These are phyloP conservation scores for Rutpela maculata DNA, from an alignment of 2,888 invertebrate species.

Conservation along the genomic window DNA sequence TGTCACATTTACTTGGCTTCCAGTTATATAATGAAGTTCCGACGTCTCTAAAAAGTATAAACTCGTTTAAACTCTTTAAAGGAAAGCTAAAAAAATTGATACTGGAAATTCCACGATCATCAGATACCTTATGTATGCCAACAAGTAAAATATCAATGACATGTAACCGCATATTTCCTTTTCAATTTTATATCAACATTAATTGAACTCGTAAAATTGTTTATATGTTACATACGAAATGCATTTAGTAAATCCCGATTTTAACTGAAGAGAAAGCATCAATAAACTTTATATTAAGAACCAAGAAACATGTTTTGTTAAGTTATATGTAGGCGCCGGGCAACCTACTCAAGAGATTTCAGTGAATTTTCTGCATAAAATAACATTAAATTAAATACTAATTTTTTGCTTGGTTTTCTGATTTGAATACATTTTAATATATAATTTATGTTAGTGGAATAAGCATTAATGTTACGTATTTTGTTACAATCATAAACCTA, in stretches of 20 bases:
- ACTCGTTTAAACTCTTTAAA: too few relatives aligned
- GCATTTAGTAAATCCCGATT: not conserved
- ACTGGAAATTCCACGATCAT: too few relatives aligned
- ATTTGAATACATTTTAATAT: not conserved
- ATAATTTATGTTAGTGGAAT: not conserved
- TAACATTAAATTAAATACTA: too few relatives aligned
- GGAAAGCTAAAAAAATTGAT: too few relatives aligned
- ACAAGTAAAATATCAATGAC: constrained; percentile 2
- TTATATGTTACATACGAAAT: not conserved
- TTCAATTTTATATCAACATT: not conserved
- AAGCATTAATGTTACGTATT: not conserved
- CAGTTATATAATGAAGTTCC: too few relatives aligned
- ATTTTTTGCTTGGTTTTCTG: not conserved
- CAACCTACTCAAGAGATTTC: not conserved
- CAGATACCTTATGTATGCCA: constrained; percentile 1
- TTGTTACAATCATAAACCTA: not conserved
- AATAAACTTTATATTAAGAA: not conserved
- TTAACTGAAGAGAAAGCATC: not conserved
- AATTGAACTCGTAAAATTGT: not conserved
- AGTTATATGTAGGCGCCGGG: not conserved
- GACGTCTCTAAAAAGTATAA: too few relatives aligned
- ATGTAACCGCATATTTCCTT: not conserved
- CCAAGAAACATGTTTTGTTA: not conserved
- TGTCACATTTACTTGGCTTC: too few relatives aligned
- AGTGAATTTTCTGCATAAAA: not conserved